These are phyloP conservation scores for Periphyllus acericola DNA, from an alignment of 2,888 invertebrate species.

Conservation along the genomic window DNA sequence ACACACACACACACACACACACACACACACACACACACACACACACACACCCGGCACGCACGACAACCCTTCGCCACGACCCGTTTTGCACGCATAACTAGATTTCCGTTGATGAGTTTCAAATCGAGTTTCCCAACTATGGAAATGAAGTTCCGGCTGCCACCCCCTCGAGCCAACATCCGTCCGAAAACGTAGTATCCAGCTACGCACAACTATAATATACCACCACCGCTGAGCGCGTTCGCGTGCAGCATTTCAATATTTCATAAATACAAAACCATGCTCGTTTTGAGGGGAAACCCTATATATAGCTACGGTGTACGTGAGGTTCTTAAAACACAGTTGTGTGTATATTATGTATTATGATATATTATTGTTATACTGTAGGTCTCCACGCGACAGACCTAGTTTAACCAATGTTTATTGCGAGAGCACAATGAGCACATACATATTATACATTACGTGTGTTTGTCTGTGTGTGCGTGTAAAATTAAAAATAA, in stretches of 20 bases:
- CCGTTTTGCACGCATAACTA: conserved; percentile 62
- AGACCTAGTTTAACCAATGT: conserved; percentile 12
- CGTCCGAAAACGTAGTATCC: conserved; percentile 39
- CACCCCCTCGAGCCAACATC: conserved; percentile 54
- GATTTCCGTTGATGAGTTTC: conserved; percentile 64
- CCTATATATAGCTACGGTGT: not conserved
- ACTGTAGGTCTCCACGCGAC: conserved; percentile 3
- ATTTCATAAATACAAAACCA: conserved; percentile 43
- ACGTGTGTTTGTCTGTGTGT: not conserved
- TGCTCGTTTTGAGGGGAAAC: conserved; percentile 17
- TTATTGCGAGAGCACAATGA: not conserved
- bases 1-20: not conserved
- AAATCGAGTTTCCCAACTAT: conserved; percentile 63
- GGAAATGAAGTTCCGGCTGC: conserved; percentile 61
- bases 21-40: not conserved
- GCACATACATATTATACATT: not conserved
- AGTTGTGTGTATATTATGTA: not conserved
- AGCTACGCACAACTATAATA: not conserved
- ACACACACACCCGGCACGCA: conserved; percentile 49
- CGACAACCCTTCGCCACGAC: conserved; percentile 55
- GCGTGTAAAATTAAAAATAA: conserved; percentile 12
- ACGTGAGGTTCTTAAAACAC: conserved; percentile 51
- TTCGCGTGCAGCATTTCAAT: conserved; percentile 58
- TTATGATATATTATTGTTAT: conserved; percentile 12
- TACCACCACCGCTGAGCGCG: not conserved